Percentiles rank a stretch among this genome's conserved stretches.
phyloP scores from a whole-genome alignment of 1,140 invertebrate species.

The Leptopilina clavipes region DNA sequence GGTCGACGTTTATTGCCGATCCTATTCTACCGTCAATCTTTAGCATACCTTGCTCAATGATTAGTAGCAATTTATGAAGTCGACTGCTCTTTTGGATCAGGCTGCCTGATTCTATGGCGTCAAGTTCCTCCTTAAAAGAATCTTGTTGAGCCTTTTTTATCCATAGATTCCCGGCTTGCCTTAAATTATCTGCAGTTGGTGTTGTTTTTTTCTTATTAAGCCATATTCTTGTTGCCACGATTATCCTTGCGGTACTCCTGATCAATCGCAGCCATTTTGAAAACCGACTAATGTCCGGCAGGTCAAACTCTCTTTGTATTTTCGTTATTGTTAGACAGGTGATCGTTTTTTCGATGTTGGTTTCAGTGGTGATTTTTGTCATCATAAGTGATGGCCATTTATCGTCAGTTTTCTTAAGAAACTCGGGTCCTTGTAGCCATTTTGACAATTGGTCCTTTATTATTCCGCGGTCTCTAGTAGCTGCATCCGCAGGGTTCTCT shows the following conservation, averaged over 20 bases:
- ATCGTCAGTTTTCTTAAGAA: background rate
- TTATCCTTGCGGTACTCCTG: background rate
- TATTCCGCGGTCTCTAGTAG: constrained; percentile 44
- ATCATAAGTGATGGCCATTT: background rate
- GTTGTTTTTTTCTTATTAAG: background rate
- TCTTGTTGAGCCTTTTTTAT: background rate
- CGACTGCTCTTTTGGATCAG: background rate
- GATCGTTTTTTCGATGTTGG: background rate
- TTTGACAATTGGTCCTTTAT: background rate
- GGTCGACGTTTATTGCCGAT: background rate
- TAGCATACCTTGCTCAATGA: background rate
- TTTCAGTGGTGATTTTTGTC: background rate
- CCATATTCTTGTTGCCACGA: background rate
- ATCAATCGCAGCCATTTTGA: background rate
- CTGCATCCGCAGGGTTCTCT: constrained; percentile 60
- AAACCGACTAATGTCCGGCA: background rate
- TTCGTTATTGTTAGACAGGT: background rate
- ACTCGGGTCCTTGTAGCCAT: constrained; percentile 36
- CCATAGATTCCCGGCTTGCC: background rate
- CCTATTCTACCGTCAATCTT: background rate
- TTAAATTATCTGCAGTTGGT: background rate
- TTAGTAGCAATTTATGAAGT: background rate
- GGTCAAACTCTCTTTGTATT: background rate
- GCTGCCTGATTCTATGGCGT: background rate
- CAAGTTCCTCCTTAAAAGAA: background rate